Evolutionary conservation across 2,797 vertebrate species (phyloP).

Genomic region (Tokudaia tokunoshimensis): DNA sequence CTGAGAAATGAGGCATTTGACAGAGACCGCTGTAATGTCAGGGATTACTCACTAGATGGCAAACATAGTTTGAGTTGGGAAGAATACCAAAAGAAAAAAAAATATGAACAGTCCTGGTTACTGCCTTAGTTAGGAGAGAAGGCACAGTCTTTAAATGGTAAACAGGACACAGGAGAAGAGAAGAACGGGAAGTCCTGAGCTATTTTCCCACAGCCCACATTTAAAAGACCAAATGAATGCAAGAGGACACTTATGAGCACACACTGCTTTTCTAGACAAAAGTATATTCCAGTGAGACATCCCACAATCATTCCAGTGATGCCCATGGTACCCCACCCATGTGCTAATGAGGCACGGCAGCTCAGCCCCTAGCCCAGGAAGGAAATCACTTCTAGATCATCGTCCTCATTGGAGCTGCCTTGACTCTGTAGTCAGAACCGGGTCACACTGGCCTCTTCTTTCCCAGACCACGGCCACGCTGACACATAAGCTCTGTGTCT

Average conservation of each 20-base stretch:
- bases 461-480: background rate
- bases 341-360: background rate
- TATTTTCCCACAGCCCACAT: background rate
- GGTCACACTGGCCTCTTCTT: background rate
- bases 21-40: constrained; percentile 68
- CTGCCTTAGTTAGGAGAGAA: constrained; percentile 2
- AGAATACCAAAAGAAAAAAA: constrained; percentile 10
- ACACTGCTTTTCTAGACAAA: background rate
- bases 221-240: background rate
- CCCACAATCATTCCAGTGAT: background rate
- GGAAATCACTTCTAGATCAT: background rate
- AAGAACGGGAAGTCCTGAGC: background rate
- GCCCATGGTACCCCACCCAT: background rate
- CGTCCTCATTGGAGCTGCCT: background rate
- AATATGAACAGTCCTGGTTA: background rate
- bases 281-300: background rate
- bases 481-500: background rate
- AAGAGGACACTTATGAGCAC: background rate
- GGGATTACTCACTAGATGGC: constrained; percentile 88
- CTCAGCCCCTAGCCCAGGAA: background rate
- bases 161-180: background rate
- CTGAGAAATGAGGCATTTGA: background rate
- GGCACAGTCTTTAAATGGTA: background rate
- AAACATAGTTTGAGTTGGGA: constrained; percentile 82
- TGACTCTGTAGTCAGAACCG: background rate